A percentile compares a stretch with the other conserved stretches of the same genome.
phyloP scores from a whole-genome alignment of 2,797 vertebrate species.

The Glossophaga mutica region DNA sequence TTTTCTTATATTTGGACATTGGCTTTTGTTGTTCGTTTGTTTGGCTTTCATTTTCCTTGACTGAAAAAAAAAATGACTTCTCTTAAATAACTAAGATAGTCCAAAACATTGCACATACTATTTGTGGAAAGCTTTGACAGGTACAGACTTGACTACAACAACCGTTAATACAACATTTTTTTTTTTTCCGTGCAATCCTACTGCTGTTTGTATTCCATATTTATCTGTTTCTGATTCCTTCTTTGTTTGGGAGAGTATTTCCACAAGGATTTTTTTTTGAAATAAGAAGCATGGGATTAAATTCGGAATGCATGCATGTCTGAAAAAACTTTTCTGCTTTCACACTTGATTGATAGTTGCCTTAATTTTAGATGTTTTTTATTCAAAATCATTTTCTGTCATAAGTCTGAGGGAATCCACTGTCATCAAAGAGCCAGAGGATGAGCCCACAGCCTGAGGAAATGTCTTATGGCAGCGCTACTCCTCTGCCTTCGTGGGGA shows the following conservation, averaged over 20 bases:
- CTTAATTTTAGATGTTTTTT: neutral
- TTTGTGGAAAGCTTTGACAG: neutral
- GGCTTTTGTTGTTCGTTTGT: neutral
- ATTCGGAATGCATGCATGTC: neutral
- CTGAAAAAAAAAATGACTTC: neutral
- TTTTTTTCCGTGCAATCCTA: neutral
- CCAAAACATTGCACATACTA: neutral
- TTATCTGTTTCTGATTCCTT: neutral
- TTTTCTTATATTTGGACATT: neutral
- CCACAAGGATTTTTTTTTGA: neutral
- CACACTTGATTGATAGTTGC: neutral
- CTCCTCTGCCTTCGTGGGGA: neutral
- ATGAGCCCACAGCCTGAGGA: neutral
- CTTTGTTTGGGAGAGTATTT: neutral
- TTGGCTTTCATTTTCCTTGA: neutral
- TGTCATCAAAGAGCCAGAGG: neutral
- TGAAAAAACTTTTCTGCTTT: neutral
- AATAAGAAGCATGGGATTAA: neutral
- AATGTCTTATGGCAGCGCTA: neutral
- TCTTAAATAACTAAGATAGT: neutral
- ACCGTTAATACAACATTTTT: neutral
- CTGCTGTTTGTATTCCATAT: neutral
- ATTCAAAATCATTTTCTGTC: neutral
- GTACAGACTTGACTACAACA: neutral
- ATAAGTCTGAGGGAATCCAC: neutral